A percentile compares a stretch with the other conserved stretches of the same genome.
phyloP scores from a whole-genome alignment of 2,888 invertebrate genomes.

The Diarsia mendica region DNA sequence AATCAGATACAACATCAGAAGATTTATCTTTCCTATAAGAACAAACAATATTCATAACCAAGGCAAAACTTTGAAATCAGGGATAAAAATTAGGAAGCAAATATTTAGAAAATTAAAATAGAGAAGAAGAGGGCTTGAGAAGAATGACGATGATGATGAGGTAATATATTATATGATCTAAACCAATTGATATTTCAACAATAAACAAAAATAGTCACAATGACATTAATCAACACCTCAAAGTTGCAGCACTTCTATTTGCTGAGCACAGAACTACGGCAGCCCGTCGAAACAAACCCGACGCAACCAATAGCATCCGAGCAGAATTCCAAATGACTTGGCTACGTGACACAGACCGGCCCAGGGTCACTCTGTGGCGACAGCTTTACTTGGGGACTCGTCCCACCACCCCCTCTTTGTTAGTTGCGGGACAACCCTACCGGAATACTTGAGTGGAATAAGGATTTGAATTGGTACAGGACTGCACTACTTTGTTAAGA shows the following conservation, averaged over 20 bases:
- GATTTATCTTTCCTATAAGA: background rate
- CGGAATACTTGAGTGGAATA: slow-evolving; percentile 41
- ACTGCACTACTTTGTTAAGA: background rate
- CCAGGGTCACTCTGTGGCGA: slow-evolving; percentile 54
- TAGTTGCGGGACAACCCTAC: slow-evolving; percentile 49
- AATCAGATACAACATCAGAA: background rate
- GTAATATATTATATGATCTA: background rate
- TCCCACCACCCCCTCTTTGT: slow-evolving; percentile 51
- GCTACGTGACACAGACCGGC: slow-evolving; percentile 73
- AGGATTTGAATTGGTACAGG: slow-evolving; percentile 1
- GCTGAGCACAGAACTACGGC: slow-evolving; percentile 68
- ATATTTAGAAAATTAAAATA: background rate
- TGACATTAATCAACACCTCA: slow-evolving; percentile 45
- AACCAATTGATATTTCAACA: background rate
- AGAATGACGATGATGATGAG: background rate
- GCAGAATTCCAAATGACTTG: slow-evolving; percentile 84
- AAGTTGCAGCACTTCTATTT: slow-evolving; percentile 46
- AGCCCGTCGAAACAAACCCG: slow-evolving; percentile 81
- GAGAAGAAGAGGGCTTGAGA: background rate
- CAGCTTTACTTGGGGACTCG: slow-evolving; percentile 46
- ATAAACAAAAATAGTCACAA: background rate
- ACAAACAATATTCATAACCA: background rate
- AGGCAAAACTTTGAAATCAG: background rate
- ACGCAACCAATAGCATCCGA: slow-evolving; percentile 71
- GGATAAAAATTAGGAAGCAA: background rate